Evolutionary conservation across 2,113 vertebrate genomes (phyloP), one percentile per base, ranked within the genome.

Genomic region (Cololabis saira): DNA sequence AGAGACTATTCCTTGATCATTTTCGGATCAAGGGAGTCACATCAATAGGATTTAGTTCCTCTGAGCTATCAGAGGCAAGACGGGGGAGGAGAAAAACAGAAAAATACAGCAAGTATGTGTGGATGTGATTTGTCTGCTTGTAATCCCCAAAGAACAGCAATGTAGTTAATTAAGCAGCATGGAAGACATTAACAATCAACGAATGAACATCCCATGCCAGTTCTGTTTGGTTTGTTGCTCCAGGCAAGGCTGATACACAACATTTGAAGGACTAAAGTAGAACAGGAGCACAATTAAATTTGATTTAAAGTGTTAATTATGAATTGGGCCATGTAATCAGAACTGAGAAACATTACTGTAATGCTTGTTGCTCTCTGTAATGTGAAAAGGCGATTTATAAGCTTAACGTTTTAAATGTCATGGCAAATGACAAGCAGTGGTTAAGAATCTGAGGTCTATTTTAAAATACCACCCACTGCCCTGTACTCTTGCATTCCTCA

Each of bases 1-100:
- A 55, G 72, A 19, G 76, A 76, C 24, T 78, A 59, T 53, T 41
- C 45, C 75, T 60, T 59, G 60, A 80, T 79, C 68, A 17, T 76
- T 80, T 73, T 74, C 71, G 76, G 56, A 81, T 82, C 70, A 78
- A 72, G 53, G 56, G 47, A 68, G 67, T 61, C 18, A 62, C 45
- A 75, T 81, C 74, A 70, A 64, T 52, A 49, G 70, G 47, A 74
- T 56, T 60, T 47, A 47, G 37, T 51, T 67, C 59, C 62, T 71
- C 45, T 50, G 62, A 69, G 76, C 30, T 21, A 61, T 70, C 45
- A 50, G 1, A 80, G 44, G 58, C 45, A 41, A 30, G 45, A 67
- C 41, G 5, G 9, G n/a, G 27, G 11, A 40, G 5, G 9, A 3
- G 41, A 53, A 44, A 41, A 37, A 77, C 66, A 62, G 27, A 17